These are phyloP conservation scores for Microcaecilia unicolor DNA, from an alignment of 2,797 vertebrate genomes.

Conservation along the genomic window DNA sequence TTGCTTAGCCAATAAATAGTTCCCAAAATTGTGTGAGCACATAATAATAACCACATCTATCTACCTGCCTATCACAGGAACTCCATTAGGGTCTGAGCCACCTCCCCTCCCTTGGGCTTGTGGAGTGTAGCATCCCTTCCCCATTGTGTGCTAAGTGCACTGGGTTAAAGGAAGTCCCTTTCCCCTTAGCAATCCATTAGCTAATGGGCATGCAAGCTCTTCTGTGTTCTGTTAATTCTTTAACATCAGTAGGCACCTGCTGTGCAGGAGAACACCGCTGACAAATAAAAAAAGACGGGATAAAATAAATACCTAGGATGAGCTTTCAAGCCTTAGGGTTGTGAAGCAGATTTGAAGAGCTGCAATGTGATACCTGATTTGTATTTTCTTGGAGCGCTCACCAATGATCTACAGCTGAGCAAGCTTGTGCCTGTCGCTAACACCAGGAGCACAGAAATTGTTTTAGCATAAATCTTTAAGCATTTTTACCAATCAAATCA, in stretches of 20 bases:
- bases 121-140: conserved; percentile 41
- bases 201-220: conserved; percentile 79
- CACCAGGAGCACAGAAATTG: too few relatives aligned
- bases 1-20: conserved; percentile 41
- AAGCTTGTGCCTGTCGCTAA: background rate
- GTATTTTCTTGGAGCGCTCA: conserved; percentile 34
- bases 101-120: conserved; percentile 49
- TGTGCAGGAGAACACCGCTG: conserved; percentile 50
- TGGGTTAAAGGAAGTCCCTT: conserved; percentile 50
- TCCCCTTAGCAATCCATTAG: conserved; percentile 81
- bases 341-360: too few relatives aligned
- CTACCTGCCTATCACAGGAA: conserved; percentile 54
- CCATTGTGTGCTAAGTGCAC: conserved; percentile 52
- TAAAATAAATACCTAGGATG: conserved; percentile 60
- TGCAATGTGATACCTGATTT: conserved; percentile 35
- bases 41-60: conserved; percentile 55
- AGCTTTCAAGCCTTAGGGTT: too few relatives aligned
- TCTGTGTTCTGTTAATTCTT: conserved; percentile 65
- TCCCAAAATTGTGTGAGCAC: conserved; percentile 39
- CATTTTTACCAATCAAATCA: too few relatives aligned
- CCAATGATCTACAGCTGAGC: conserved; percentile 34
- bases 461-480: too few relatives aligned
- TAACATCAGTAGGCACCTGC: conserved; percentile 56
- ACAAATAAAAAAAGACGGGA: conserved; percentile 62
- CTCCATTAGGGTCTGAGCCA: conserved; percentile 45